Conservation (phyloP, 2,888 invertebrate species). For the Drosophila affinis region DNA sequence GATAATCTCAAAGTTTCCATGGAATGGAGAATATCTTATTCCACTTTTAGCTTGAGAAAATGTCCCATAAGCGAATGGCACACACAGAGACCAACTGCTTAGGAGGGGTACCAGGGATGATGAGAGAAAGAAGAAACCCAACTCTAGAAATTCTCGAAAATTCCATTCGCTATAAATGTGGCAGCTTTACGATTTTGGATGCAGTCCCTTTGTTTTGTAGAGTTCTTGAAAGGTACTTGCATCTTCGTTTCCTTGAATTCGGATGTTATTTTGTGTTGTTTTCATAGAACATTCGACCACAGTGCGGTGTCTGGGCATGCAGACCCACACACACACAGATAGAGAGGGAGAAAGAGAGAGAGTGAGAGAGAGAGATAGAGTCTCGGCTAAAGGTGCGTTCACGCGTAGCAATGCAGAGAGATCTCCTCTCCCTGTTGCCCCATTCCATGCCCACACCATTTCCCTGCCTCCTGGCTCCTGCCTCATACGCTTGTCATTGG, state of each 20-base stretch:
- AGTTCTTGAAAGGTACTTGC: not conserved
- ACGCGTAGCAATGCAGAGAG: conserved; percentile 74
- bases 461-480: not conserved
- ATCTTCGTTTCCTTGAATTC: not conserved
- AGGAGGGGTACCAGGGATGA: not conserved
- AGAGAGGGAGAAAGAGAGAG: conserved; percentile 13
- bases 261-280: not conserved
- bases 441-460: not conserved
- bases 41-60: not conserved
- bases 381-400: conserved; percentile 71
- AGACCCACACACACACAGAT: conserved; percentile 26
- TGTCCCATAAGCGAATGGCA: not conserved
- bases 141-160: too few relatives aligned
- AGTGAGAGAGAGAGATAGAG: conserved; percentile 18
- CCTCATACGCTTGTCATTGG: conserved; percentile 37
- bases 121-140: not conserved
- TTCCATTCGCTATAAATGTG: too few relatives aligned
- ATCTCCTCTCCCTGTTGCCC: conserved; percentile 1
- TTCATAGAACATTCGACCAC: conserved; percentile 1
- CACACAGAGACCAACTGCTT: too few relatives aligned
- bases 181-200: too few relatives aligned
- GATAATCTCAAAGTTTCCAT: too few relatives aligned
- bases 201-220: too few relatives aligned
- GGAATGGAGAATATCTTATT: too few relatives aligned
- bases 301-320: conserved; percentile 26